Evolutionary conservation across 1,140 invertebrate genomes (phyloP), one percentile per base, ranked within the genome.

Genomic region (Neotoxoptera formosana): DNA sequence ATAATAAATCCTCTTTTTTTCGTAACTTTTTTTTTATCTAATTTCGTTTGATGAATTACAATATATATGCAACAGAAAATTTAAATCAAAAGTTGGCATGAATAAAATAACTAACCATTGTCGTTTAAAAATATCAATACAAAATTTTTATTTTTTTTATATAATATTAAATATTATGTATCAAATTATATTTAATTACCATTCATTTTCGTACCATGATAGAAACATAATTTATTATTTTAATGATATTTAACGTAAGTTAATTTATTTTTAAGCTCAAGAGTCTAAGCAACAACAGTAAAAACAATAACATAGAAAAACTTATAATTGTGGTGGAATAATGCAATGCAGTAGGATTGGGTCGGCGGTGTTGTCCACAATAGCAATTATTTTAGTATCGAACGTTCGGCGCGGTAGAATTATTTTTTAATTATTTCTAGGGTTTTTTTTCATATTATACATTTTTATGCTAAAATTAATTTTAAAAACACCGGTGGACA

Each of bases 351-450:
- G 56, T 9, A 8, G 17, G 6, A 81, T 17, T 81, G 76, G 14
- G 1, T 34, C 11, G n/a, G 34, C n/a, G n/a, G n/a, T n/a, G 14
- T 34, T n/a, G 67, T 84, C 21, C 21, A 84, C 21, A 25, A 4
- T 86, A 86, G 14, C 11, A 47, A 47, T 47, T 47, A 11, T 86
- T 47, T 23, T 86, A 30, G 25, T 87, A 87, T 87, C n/a, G 11
- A n/a, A 53, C 30, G 47, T 88, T 53, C 34, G 48, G 47, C 21
- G 0, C 21, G 0, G 48, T 36, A 7, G 9, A 53, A 89, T 89
- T 53, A 36, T 36, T 53, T 89, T 51, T 53, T 36, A 89, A 89
- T 89, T 89, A 88, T 45, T 86, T 86, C 9, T 45, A 86, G 7
- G 36, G 36, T 20, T 25, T 41, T 47, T 51, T 89, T 34, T 51